Evolutionary conservation across 2,888 invertebrate species (phyloP).

Genomic region (Mechanitis messenoides): DNA sequence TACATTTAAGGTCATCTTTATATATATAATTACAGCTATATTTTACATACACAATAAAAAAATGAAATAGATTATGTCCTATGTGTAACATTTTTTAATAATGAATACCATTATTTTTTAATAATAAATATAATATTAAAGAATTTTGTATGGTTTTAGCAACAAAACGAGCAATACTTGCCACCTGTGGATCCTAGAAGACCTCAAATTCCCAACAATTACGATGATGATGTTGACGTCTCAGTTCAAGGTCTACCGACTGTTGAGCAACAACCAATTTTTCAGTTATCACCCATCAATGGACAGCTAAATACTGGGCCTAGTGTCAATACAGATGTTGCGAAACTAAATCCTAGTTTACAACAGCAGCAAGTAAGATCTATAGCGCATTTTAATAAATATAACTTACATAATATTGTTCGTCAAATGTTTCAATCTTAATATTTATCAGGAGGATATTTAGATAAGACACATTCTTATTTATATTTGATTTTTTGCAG

Average conservation of each 20-base stretch:
- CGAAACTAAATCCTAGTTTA: constrained; percentile 49
- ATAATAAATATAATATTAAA: constrained; percentile 1
- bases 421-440: no score
- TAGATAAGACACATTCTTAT: background rate
- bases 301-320: constrained; percentile 62
- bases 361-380: constrained; percentile 51
- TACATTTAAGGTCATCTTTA: no score
- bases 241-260: constrained; percentile 65
- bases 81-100: no score
- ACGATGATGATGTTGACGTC: constrained; percentile 52
- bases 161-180: constrained; percentile 45
- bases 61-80: no score
- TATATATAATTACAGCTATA: no score
- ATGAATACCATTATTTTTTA: background rate
- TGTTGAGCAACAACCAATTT: constrained; percentile 56
- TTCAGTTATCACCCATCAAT: constrained; percentile 59
- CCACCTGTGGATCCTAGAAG: constrained; percentile 57
- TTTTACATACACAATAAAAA: no score
- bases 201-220: constrained; percentile 37
- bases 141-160: constrained; percentile 22
- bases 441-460: no score
- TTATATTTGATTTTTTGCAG: constrained; percentile 35
- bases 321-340: constrained; percentile 52
- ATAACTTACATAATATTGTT: background rate
- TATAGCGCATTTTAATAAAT: background rate